Conservation (phyloP, 2,888 invertebrate species). For the Agonopterix alstromeriana region DNA sequence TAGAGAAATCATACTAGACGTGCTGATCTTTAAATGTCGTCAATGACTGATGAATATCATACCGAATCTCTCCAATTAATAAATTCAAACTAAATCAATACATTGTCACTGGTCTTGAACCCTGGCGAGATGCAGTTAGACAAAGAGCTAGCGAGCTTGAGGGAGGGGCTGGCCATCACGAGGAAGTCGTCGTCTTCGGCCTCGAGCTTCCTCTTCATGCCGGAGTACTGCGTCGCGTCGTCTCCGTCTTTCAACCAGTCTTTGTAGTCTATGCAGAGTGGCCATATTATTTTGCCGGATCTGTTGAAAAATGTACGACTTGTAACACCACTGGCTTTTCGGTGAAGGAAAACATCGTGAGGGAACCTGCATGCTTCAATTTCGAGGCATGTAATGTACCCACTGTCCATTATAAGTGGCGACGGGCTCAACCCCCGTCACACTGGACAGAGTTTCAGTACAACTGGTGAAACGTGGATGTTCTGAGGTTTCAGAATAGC, state of each 20-base stretch:
- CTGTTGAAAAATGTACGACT: constrained; percentile 39
- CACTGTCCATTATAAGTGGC: too few relatives aligned
- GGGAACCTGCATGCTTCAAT: too few relatives aligned
- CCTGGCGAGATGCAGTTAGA: constrained; percentile 60
- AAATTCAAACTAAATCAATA: constrained; percentile 20
- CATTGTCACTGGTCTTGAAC: constrained; percentile 54
- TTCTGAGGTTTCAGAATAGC: too few relatives aligned
- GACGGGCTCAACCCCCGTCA: too few relatives aligned
- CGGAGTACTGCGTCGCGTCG: constrained; percentile 53
- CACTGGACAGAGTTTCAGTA: too few relatives aligned
- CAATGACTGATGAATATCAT: too few relatives aligned
- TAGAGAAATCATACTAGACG: too few relatives aligned
- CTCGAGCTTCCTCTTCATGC: constrained; percentile 52
- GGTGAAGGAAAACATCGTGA: too few relatives aligned
- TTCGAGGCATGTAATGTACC: too few relatives aligned
- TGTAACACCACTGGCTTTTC: too few relatives aligned
- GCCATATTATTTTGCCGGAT: constrained; percentile 69
- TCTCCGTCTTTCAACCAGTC: constrained; percentile 54
- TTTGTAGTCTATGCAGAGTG: constrained; percentile 72
- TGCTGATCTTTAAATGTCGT: neutral
- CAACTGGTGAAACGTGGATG: too few relatives aligned
- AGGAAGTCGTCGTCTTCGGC: constrained; percentile 66
- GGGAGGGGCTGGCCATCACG: constrained; percentile 43
- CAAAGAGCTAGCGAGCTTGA: constrained; percentile 43
- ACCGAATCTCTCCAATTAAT: too few relatives aligned